A percentile compares a stretch with the other conserved stretches of the same genome.
These are phyloP conservation scores for Disparrhopalites patrizii DNA, from an alignment of 2,888 invertebrate genomes.

Conservation along the genomic window DNA sequence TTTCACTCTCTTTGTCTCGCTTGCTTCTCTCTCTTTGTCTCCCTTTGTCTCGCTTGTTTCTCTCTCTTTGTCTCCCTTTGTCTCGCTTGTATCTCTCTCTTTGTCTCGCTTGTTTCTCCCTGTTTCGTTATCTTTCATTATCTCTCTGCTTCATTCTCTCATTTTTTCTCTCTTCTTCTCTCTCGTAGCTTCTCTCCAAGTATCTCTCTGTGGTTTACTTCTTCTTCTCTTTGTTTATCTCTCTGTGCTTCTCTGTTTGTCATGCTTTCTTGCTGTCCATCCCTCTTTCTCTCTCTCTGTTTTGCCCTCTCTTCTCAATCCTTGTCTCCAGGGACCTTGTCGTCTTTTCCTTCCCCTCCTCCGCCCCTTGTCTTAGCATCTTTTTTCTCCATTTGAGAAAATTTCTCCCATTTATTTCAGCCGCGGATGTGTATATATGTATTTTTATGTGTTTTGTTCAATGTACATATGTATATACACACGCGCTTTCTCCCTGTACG, in stretches of 20 bases:
- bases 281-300: neutral
- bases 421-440: neutral
- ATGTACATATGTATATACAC: too few species aligned
- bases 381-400: conserved; percentile 22
- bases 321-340: conserved; percentile 9
- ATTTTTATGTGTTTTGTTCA: neutral
- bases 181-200: too few species aligned
- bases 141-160: neutral
- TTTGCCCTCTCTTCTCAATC: conserved; percentile 14
- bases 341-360: too few species aligned
- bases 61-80: neutral
- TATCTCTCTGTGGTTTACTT: too few species aligned
- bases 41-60: neutral
- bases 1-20: too few species aligned
- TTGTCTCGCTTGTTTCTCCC: neutral
- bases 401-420: conserved; percentile 23
- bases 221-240: neutral
- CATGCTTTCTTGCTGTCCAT: neutral
- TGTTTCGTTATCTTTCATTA: too few species aligned
- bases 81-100: neutral
- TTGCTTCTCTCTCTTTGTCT: neutral
- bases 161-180: too few species aligned
- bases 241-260: neutral
- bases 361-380: conserved; percentile 23
- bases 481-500: too few species aligned